A percentile compares a stretch with the other conserved stretches of the same genome.
phyloP scores from a whole-genome alignment of 2,888 invertebrate genomes.

The Eristalis intricaria region DNA sequence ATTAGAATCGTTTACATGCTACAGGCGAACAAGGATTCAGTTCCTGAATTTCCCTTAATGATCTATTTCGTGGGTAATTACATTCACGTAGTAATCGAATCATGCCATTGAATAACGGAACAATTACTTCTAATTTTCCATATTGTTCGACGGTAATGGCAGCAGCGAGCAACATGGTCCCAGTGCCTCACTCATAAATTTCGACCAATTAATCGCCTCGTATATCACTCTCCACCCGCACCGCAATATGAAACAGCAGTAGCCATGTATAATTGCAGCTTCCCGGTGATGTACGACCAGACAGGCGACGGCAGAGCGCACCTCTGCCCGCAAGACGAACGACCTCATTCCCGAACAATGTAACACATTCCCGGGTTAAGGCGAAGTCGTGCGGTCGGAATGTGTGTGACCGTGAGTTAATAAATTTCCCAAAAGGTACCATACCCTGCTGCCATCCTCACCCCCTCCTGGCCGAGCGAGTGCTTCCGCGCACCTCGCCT shows the following conservation, averaged over 20 bases:
- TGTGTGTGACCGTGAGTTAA: constrained; percentile 64
- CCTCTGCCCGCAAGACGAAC: constrained; percentile 13
- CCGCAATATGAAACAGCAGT: constrained; percentile 35
- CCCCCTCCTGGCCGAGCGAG: constrained; percentile 10
- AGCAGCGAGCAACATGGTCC: not conserved
- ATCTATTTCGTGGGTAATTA: constrained; percentile 29
- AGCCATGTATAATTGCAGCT: constrained; percentile 51
- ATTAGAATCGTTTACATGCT: constrained; percentile 22
- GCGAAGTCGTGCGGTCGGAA: constrained; percentile 64
- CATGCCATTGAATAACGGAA: constrained; percentile 44
- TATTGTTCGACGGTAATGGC: constrained; percentile 40
- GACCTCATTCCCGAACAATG: constrained; percentile 17
- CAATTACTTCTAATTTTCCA: constrained; percentile 62
- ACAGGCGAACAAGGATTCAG: not conserved
- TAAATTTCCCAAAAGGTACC: constrained; percentile 51
- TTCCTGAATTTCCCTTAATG: not conserved
- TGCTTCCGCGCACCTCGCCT: not conserved
- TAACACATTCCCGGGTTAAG: constrained; percentile 42
- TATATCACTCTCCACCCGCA: constrained; percentile 46
- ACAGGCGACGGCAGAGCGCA: not conserved
- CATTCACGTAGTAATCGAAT: constrained; percentile 40
- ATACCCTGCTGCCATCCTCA: not conserved
- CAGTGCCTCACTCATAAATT: constrained; percentile 57
- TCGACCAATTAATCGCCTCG: constrained; percentile 60
- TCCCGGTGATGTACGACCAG: constrained; percentile 27